phyloP scores from a whole-genome alignment of 2,888 invertebrate genomes.

The Ochropleura leucogaster region DNA sequence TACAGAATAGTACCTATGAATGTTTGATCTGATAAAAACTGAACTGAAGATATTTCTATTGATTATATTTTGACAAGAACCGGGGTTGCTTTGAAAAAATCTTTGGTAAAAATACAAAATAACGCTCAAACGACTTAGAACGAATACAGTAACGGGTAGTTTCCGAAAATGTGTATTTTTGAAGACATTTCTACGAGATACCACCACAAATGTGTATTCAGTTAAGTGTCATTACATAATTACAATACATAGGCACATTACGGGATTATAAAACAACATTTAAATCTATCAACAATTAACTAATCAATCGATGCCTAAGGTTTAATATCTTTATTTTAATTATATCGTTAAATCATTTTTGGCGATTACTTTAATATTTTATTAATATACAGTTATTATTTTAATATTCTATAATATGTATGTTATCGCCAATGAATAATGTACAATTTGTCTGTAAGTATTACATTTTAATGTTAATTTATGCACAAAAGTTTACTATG shows the following conservation, averaged over 20 bases:
- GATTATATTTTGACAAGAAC: conserved; percentile 1
- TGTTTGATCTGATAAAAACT: not conserved
- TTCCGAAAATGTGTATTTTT: not conserved
- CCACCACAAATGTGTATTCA: conserved; percentile 39
- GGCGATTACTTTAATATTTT: conserved; percentile 27
- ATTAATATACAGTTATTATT: conserved; percentile 10
- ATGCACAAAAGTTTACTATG: too few relatives aligned
- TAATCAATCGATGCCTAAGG: conserved; percentile 33
- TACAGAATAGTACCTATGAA: not conserved
- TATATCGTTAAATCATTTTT: conserved; percentile 46
- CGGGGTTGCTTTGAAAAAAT: conserved; percentile 20
- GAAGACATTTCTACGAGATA: not conserved
- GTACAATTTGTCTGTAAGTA: too few relatives aligned
- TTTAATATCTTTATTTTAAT: conserved; percentile 22
- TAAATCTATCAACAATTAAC: conserved; percentile 55
- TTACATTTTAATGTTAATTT: too few relatives aligned
- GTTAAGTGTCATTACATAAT: conserved; percentile 39
- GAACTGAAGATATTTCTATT: too few relatives aligned
- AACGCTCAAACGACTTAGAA: conserved; percentile 17
- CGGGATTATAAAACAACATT: conserved; percentile 66
- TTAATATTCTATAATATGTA: not conserved
- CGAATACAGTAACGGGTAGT: conserved; percentile 46
- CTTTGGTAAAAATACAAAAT: conserved; percentile 40
- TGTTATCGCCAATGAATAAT: not conserved
- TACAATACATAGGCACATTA: conserved; percentile 70